Base-by-base conservation (phyloP, 2,888 invertebrate species). In the Abscondita cerata region DNA sequence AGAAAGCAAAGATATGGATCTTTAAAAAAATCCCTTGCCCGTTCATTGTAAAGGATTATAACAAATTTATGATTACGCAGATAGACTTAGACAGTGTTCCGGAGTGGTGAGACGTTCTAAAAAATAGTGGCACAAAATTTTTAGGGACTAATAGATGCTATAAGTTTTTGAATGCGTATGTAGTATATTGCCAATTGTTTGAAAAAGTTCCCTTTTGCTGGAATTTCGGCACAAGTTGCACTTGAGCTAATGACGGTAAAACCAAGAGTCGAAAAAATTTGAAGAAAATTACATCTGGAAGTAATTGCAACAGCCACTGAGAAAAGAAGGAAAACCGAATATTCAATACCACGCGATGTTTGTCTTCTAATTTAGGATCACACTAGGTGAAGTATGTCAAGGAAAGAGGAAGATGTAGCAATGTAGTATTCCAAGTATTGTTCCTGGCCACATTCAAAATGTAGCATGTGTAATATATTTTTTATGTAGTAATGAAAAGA, bases 391-490 rank as follows among this genome's bases (percentile, higher is more conserved):
- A 31, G 9, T 31, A 31, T 31, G 31, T 31, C 31, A 31, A 31
- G 31, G 55, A 5, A 2, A 5, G 57, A 41, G 51, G 57, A 13
- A 40, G 57, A 15, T 58, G 57, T 12, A 58, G 33, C 36, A 50
- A 38, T 58, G 57, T 25, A 51, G 48, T 19, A 46, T 44, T 3
- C 12, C 8, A 13, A 8, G 25, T 12, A 34, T 55, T 1, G 47
- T 15, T 55, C 55, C 1, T 1, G 46, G 1, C 55, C 47, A 4
- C 46, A 46, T 2, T 38, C 40, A 1, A 55, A 55, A 36, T 46
- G 55, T 46, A 12, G 25, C 8, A 12, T 19, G 1, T 53, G 53
- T 20, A 18, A 18, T 13, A n/a, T 13, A 1, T n/a, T 41, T 5
- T 15, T 12, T 53, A 2, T 38, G 53, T 25, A 25, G 53, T 18